These are phyloP conservation scores for Hyles lineata DNA, from an alignment of 2,888 invertebrate species.

Conservation along the genomic window DNA sequence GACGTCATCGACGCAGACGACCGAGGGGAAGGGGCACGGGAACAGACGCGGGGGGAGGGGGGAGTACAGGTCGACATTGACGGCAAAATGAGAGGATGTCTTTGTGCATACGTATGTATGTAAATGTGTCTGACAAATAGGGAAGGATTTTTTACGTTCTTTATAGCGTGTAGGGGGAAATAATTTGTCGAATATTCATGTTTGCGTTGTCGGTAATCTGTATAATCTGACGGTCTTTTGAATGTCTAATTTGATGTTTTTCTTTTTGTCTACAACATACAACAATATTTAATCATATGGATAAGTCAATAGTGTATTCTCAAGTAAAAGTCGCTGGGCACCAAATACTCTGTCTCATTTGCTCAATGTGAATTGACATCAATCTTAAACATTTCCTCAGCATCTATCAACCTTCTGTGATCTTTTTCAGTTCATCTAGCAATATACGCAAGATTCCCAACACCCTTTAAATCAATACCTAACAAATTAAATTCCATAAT, in stretches of 20 bases:
- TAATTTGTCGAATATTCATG: neutral
- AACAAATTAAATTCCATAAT: neutral
- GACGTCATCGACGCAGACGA: conserved; percentile 48
- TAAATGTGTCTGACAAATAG: neutral
- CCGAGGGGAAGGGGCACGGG: conserved; percentile 9
- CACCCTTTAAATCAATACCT: no score
- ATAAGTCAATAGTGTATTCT: no score
- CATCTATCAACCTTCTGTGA: no score
- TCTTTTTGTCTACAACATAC: neutral
- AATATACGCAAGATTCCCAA: no score
- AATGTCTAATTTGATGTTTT: neutral
- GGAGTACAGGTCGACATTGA: conserved; percentile 4
- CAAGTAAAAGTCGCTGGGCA: no score
- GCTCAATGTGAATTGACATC: no score
- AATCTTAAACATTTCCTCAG: no score
- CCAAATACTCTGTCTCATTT: no score
- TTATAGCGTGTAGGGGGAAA: neutral
- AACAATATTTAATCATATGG: no score
- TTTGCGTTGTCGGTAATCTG: neutral
- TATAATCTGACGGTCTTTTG: no score
- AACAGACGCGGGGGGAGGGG: neutral
- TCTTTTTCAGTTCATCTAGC: no score
- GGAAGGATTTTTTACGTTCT: neutral
- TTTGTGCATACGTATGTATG: neutral
- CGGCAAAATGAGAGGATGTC: neutral